Evolutionary conservation across 2,888 invertebrate species (phyloP), one percentile per base, ranked within the genome.

Genomic region (Microchrysa polita): DNA sequence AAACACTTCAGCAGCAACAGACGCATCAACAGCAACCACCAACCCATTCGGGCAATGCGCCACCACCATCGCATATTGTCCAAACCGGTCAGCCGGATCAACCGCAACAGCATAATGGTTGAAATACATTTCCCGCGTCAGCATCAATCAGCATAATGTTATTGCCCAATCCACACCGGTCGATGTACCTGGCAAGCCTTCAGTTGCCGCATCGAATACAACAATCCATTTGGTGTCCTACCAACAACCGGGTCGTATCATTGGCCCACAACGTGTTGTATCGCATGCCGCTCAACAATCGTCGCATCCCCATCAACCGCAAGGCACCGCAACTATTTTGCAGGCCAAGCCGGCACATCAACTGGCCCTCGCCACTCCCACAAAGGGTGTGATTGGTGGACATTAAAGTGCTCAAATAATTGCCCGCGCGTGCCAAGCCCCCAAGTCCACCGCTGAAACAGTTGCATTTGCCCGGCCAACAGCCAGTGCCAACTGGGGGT

Each of bases 381-480:
- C 78, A 0, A 81, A 86, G 79, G 80, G 81, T 80, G 82, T 86
- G 1, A 82, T 83, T 65, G 80, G 81, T 2, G 80, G 82, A 18
- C 78, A 79, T 77, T 80, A 81, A 72, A 48, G 22, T 16, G 77
- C 83, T 4, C 86, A 86, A n/a, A 86, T 87, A 63, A 82, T 88
- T 40, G n/a, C n/a, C n/a, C n/a, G 83, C 87, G 4, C 86, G 86
- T 9, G 86, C 87, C 16, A 86, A 89, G 14, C n/a, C n/a, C n/a
- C 86, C 88, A 5, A 89, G 88, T 82, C 88, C 88, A 76, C 88
- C 89, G 2, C 84, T 87, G 7, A 86, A 87, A 74, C 79, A 79
- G 53, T 82, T 84, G 9, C 86, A 86, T 79, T 80, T 84, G 10
- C 79, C 83, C 44, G 81, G 83, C 74, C 85, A 83, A 74, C 87